These are phyloP conservation scores for Diplolepis rosae DNA, from an alignment of 2,888 invertebrate species.

Conservation along the genomic window DNA sequence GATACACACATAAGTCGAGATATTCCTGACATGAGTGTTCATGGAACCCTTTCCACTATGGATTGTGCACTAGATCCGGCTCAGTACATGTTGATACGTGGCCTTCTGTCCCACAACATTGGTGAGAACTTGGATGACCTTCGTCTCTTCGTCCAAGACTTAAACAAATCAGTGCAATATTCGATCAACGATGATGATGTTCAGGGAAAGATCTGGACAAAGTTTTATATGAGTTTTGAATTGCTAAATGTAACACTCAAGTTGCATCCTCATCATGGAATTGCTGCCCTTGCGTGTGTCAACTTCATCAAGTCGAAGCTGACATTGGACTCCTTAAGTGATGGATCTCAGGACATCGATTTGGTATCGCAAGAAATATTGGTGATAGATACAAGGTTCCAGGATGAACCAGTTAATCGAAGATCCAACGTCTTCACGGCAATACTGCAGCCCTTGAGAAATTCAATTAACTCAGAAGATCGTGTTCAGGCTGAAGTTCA, in stretches of 20 bases:
- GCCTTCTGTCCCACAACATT: conserved; percentile 91
- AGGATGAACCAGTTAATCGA: conserved; percentile 80
- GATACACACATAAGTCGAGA: conserved; percentile 76
- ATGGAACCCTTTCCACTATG: conserved; percentile 89
- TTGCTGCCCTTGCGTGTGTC: conserved; percentile 84
- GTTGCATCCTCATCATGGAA: conserved; percentile 78
- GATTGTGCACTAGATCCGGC: conserved; percentile 87
- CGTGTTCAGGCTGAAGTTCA: conserved; percentile 85
- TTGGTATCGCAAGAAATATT: conserved; percentile 93
- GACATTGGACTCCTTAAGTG: conserved; percentile 89
- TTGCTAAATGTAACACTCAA: conserved; percentile 90
- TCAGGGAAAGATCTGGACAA: conserved; percentile 80
- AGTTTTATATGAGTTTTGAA: conserved; percentile 87
- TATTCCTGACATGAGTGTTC: conserved; percentile 86
- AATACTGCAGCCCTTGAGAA: conserved; percentile 87
- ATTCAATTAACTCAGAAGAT: conserved; percentile 71
- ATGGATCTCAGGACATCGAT: conserved; percentile 93
- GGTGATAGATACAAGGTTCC: conserved; percentile 84
- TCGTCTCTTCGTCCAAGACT: conserved; percentile 62
- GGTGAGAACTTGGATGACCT: conserved; percentile 88
- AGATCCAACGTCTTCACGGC: conserved; percentile 90
- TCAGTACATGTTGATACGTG: conserved; percentile 91
- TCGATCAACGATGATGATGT: conserved; percentile 33
- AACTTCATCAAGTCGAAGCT: conserved; percentile 94
- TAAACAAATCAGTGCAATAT: conserved; percentile 54